A percentile compares a stretch with the other conserved stretches of the same genome.
Evolutionary conservation across 2,113 vertebrate species (phyloP).

Genomic region (Calidris pugnax): DNA sequence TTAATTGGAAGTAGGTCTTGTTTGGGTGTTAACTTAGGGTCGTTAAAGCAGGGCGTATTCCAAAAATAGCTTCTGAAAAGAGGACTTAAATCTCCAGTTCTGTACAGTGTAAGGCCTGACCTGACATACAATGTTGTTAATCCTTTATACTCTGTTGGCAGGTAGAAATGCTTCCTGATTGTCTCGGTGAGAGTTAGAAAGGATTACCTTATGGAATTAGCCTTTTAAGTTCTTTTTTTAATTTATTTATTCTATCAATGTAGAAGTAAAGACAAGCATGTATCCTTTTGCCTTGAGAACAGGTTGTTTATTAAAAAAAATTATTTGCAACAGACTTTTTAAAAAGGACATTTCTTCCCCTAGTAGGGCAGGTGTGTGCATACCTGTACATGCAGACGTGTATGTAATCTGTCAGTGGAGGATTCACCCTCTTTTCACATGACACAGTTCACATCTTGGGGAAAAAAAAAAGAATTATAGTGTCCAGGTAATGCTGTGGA

Average conservation of each 20-base stretch:
- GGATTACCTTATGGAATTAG: not conserved
- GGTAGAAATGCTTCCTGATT: not conserved
- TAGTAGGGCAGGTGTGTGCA: not conserved
- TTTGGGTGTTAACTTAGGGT: not conserved
- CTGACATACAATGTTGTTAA: not conserved
- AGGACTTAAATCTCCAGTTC: not conserved
- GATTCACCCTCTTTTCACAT: not conserved
- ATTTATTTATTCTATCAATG: not conserved
- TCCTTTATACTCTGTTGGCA: not conserved
- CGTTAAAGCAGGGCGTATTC: not conserved
- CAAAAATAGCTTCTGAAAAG: not conserved
- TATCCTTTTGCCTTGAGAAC: not conserved
- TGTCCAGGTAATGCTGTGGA: not conserved
- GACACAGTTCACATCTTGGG: not conserved
- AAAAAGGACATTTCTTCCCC: not conserved
- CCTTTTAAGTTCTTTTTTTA: not conserved
- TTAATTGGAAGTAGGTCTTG: not conserved
- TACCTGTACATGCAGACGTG: not conserved
- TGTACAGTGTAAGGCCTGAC: not conserved
- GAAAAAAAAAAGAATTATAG: not conserved
- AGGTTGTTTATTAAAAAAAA: not conserved
- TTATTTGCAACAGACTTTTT: not conserved
- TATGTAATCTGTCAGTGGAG: not conserved
- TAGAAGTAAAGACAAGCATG: not conserved
- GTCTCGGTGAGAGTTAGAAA: not conserved